A percentile compares a stretch with the other conserved stretches of the same genome.
phyloP scores from a whole-genome alignment of 2,888 invertebrate genomes.

The Stenolophus ochropezus region DNA sequence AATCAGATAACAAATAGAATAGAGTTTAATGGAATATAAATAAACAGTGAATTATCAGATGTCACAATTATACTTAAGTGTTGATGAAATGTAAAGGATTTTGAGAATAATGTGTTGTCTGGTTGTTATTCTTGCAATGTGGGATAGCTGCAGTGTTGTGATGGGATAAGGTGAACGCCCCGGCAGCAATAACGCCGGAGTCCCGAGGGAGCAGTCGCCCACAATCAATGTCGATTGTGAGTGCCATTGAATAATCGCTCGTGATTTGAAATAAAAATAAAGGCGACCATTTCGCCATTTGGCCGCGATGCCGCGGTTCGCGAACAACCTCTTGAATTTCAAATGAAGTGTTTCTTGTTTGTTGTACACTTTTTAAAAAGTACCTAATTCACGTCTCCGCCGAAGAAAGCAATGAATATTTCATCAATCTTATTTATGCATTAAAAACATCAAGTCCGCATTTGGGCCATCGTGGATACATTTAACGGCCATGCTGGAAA shows the following conservation, averaged over 20 bases:
- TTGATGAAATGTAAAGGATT: no score
- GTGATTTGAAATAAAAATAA: constrained; percentile 48
- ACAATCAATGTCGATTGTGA: constrained; percentile 50
- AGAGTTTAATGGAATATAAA: no score
- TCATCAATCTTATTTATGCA: constrained; percentile 60
- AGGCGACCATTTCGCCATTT: constrained; percentile 29
- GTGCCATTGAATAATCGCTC: constrained; percentile 55
- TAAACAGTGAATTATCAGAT: no score
- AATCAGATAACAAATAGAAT: no score
- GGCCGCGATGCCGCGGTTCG: background rate
- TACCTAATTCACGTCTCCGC: constrained; percentile 57
- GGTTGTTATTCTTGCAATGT: background rate
- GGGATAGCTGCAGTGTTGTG: background rate
- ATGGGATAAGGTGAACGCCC: background rate
- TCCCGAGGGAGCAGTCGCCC: background rate
- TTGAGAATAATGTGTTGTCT: no score
- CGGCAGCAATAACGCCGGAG: background rate
- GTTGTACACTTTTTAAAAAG: constrained; percentile 57
- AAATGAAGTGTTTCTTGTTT: constrained; percentile 59
- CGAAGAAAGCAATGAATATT: constrained; percentile 57
- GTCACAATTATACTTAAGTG: no score
- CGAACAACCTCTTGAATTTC: constrained; percentile 56
- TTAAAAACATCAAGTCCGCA: constrained; percentile 56
- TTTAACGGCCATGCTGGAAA: constrained; percentile 20
- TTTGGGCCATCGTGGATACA: constrained; percentile 42